These are phyloP conservation scores for Trichopoda pennipes DNA, from an alignment of 2,888 invertebrate species.

Conservation along the genomic window DNA sequence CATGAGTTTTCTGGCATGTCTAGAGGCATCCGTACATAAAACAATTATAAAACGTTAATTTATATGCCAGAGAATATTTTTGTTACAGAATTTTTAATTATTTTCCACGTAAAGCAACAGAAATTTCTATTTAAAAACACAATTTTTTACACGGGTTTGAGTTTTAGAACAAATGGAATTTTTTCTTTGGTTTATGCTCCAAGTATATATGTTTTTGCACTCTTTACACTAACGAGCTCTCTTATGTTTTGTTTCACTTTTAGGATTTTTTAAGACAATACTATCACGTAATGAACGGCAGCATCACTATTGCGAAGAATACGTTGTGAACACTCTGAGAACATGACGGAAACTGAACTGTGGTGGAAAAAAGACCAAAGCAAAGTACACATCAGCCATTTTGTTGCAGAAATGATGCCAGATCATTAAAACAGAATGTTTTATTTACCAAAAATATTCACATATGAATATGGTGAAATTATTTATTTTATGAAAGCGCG, in stretches of 20 bases:
- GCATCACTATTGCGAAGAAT: conserved; percentile 54
- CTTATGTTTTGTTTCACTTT: conserved; percentile 67
- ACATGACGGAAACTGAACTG: conserved; percentile 74
- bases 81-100: conserved; percentile 54
- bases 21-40: conserved; percentile 82
- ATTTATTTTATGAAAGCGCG: not conserved
- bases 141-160: conserved; percentile 56
- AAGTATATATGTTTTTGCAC: conserved; percentile 56
- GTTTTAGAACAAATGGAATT: conserved; percentile 56
- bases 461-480: too few relatives aligned
- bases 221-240: conserved; percentile 65
- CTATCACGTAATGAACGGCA: conserved; percentile 60
- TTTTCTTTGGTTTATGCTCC: conserved; percentile 51
- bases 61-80: conserved; percentile 36
- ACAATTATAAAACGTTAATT: conserved; percentile 74
- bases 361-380: conserved; percentile 65
- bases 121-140: conserved; percentile 66
- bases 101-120: conserved; percentile 63
- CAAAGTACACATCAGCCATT: conserved; percentile 51
- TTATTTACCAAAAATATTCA: conserved; percentile 1
- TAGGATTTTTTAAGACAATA: conserved; percentile 38
- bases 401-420: conserved; percentile 25
- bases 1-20: conserved; percentile 84
- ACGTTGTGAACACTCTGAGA: conserved; percentile 70
- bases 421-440: not conserved